Evolutionary conservation across 2,888 invertebrate species (phyloP).

Genomic region (Craniophora ligustri): DNA sequence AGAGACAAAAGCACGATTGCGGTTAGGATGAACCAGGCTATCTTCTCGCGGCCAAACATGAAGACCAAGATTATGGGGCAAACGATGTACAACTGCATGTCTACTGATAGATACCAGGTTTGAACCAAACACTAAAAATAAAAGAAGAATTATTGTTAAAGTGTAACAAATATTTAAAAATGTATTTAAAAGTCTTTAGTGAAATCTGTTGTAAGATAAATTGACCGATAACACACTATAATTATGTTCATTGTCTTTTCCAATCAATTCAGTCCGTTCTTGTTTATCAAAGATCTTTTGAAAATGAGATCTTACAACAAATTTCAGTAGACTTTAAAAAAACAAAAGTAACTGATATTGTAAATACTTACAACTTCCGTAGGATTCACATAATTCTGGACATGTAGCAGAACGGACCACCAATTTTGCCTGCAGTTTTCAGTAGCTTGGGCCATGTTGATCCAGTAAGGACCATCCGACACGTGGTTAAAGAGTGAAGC

Average conservation of each 20-base stretch:
- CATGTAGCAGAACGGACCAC: conserved; percentile 84
- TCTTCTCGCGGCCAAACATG: conserved; percentile 59
- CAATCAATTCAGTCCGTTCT: too few relatives aligned
- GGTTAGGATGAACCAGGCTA: conserved; percentile 62
- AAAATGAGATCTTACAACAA: too few relatives aligned
- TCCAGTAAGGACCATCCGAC: conserved; percentile 77
- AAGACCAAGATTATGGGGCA: conserved; percentile 67
- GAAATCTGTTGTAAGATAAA: too few relatives aligned
- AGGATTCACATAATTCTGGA: conserved; percentile 82
- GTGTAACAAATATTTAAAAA: neutral
- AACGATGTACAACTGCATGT: conserved; percentile 69
- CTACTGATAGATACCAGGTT: conserved; percentile 75
- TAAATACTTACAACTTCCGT: conserved; percentile 59
- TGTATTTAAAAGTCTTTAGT: too few relatives aligned
- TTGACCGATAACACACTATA: too few relatives aligned
- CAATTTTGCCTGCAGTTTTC: conserved; percentile 77
- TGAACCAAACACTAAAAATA: conserved; percentile 68
- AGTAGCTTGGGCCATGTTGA: conserved; percentile 68
- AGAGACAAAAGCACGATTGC: conserved; percentile 56
- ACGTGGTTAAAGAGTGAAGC: conserved; percentile 66
- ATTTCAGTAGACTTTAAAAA: neutral
- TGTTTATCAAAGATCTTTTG: too few relatives aligned
- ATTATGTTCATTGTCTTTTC: too few relatives aligned
- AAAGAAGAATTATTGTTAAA: neutral
- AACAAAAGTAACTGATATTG: too few relatives aligned